Evolutionary conservation across 2,888 invertebrate genomes (phyloP).

Genomic region (Watsonalla cultraria): DNA sequence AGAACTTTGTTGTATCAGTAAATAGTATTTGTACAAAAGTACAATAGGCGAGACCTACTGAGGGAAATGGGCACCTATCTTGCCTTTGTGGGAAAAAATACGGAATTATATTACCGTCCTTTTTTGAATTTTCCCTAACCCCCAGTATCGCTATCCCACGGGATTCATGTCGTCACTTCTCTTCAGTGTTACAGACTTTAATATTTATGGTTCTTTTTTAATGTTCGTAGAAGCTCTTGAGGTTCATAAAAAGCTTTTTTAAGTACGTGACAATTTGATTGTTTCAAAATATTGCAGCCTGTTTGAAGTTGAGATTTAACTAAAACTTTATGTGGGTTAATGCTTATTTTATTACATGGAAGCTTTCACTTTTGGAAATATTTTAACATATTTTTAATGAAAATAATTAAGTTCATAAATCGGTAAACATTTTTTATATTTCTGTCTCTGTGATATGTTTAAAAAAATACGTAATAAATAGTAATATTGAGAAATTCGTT

Average conservation of each 20-base stretch:
- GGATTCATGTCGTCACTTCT: conserved; percentile 3
- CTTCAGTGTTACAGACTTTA: conserved; percentile 3
- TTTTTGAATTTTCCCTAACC: background rate
- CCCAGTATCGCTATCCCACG: background rate
- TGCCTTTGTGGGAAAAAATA: background rate
- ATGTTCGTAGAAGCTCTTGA: background rate
- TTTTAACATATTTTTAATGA: no score
- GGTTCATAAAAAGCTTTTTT: background rate
- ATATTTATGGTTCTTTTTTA: background rate
- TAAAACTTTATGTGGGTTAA: no score
- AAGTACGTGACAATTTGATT: background rate
- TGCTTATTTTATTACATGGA: no score
- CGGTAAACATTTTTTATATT: no score
- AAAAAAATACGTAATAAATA: no score
- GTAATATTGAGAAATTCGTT: no score
- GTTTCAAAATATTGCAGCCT: background rate
- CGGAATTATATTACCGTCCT: background rate
- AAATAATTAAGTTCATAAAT: no score
- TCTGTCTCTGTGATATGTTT: no score
- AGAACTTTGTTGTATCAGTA: no score
- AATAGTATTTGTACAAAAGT: no score
- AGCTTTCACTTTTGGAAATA: no score
- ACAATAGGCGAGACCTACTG: background rate
- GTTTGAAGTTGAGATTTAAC: no score
- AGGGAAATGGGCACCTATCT: background rate